phyloP scores from a whole-genome alignment of 37 sponge, comb jelly and placozoan genomes.

The Petrosia ficiformis region DNA sequence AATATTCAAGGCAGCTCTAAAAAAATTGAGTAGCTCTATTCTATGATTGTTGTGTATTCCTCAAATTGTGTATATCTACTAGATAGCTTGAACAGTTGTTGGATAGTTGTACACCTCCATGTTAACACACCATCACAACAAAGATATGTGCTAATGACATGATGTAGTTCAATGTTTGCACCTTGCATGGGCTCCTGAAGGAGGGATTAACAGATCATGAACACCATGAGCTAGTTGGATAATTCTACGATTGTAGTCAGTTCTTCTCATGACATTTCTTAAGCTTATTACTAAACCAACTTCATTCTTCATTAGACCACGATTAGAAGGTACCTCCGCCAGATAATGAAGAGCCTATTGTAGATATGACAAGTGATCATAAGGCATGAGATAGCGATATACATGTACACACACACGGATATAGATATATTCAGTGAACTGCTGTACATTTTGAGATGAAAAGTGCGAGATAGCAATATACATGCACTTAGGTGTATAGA shows the following conservation, averaged over 20 bases:
- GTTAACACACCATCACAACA: too few relatives aligned
- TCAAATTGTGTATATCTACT: too few relatives aligned
- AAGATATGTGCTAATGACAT: too few relatives aligned
- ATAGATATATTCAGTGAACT: not conserved
- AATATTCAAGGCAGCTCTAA: too few relatives aligned
- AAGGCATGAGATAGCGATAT: not conserved
- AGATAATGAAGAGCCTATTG: constrained; percentile 86
- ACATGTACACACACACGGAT: constrained; percentile 1
- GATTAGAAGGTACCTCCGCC: constrained; percentile 84
- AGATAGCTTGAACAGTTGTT: too few relatives aligned
- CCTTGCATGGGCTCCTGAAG: constrained; percentile 49
- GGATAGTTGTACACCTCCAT: too few relatives aligned
- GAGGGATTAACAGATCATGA: constrained; percentile 56
- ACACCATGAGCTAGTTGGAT: constrained; percentile 43
- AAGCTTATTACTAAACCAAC: constrained; percentile 85
- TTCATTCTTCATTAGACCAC: constrained; percentile 89
- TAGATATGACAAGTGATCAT: too few relatives aligned
- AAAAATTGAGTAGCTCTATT: too few relatives aligned
- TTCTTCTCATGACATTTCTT: constrained; percentile 58
- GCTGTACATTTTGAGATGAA: not conserved
- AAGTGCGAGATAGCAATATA: not conserved
- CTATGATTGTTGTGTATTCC: too few relatives aligned
- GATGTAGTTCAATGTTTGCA: not conserved
- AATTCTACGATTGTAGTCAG: constrained; percentile 23
- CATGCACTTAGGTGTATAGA: not conserved